These are phyloP conservation scores for Ophioderma brevispina DNA, from an alignment of 35 echinoderm and acorn worm genomes.

Conservation along the genomic window DNA sequence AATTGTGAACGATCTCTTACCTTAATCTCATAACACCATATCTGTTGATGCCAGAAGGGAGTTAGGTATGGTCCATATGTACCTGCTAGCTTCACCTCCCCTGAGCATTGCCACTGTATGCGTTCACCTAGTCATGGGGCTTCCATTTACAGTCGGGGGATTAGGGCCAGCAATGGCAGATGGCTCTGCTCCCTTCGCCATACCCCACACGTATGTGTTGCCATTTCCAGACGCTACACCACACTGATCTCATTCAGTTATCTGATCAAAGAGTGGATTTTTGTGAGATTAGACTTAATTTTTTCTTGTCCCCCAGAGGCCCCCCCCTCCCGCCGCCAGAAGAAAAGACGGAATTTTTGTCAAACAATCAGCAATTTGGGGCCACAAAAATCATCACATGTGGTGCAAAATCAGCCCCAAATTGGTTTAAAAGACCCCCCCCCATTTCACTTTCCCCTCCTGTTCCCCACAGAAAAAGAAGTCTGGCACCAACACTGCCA, in stretches of 20 bases:
- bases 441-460: no score
- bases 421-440: no score
- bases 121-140: slow-evolving; percentile 93
- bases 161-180: slow-evolving; percentile 81
- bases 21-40: slow-evolving; percentile 84
- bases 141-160: slow-evolving; percentile 70
- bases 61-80: slow-evolving; percentile 79
- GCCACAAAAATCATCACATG: no score
- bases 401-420: no score
- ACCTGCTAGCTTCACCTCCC: slow-evolving; percentile 73
- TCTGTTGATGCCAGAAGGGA: slow-evolving; percentile 50
- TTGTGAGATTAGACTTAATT: no score
- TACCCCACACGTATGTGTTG: slow-evolving; percentile 78
- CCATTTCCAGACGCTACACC: slow-evolving; percentile 4
- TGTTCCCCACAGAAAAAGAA: no score
- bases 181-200: slow-evolving; percentile 49
- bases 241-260: neutral
- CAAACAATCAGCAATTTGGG: no score
- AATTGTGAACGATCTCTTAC: slow-evolving; percentile 51
- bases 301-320: no score
- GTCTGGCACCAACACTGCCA: no score
- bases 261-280: neutral
- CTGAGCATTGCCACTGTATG: slow-evolving; percentile 81
- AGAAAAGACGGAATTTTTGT: no score
- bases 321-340: no score